These are phyloP conservation scores for Schizaphis graminum DNA, from an alignment of 2,888 invertebrate species.

Conservation along the genomic window DNA sequence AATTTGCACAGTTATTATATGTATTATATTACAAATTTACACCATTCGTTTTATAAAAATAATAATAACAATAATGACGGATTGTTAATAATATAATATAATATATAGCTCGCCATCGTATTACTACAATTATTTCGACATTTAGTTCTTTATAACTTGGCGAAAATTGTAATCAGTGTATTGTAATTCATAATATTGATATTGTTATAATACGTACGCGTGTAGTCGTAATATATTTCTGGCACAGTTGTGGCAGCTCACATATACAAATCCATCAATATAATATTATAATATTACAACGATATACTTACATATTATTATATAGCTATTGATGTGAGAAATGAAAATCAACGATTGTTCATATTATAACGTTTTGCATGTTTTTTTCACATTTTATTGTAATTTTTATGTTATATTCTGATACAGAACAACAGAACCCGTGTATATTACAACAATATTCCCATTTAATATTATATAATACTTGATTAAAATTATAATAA, in stretches of 20 bases:
- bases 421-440: neutral
- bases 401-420: neutral
- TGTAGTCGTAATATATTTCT: neutral
- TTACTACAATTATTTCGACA: neutral
- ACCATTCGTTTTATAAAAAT: neutral
- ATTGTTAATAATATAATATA: neutral
- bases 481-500: neutral
- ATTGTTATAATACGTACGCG: neutral
- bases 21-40: neutral
- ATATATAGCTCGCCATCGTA: neutral
- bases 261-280: neutral
- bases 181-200: neutral
- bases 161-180: neutral
- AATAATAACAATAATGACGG: neutral
- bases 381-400: neutral
- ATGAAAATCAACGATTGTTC: neutral
- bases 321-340: too few species aligned
- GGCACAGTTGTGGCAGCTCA: neutral
- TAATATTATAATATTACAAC: neutral
- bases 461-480: neutral
- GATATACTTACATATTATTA: neutral
- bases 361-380: neutral
- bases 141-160: neutral
- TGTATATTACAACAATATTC: neutral
- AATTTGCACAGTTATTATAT: conserved; percentile 26